phyloP scores from a whole-genome alignment of 2,888 invertebrate species.

The Choreutis nemorana region DNA sequence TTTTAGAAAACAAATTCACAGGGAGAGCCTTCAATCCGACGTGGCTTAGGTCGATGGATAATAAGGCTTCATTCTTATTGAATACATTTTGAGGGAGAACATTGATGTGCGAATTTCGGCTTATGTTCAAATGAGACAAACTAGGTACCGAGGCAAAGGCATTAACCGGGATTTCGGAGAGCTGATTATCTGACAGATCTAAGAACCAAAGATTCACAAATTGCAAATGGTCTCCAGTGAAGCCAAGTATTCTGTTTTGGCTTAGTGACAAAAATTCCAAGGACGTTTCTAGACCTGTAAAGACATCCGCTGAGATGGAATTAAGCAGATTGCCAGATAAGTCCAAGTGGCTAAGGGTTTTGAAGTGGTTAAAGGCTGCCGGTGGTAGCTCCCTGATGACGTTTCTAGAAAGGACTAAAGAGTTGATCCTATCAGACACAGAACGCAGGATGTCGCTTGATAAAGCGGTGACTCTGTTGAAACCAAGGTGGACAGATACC shows the following conservation, averaged over 20 bases:
- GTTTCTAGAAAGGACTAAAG: slow-evolving; percentile 81
- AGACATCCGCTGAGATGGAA: slow-evolving; percentile 75
- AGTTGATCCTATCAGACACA: slow-evolving; percentile 75
- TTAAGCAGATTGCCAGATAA: slow-evolving; percentile 82
- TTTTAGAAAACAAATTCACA: slow-evolving; percentile 74
- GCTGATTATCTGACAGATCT: slow-evolving; percentile 81
- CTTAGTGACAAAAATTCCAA: slow-evolving; percentile 75
- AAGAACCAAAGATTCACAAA: slow-evolving; percentile 72
- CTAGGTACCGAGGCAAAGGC: slow-evolving; percentile 73
- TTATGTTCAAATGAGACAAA: slow-evolving; percentile 77
- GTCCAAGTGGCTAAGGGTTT: slow-evolving; percentile 75
- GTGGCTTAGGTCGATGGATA: slow-evolving; percentile 76
- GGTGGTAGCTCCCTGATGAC: slow-evolving; percentile 86
- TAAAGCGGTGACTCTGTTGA: slow-evolving; percentile 86
- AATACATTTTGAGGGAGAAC: slow-evolving; percentile 73
- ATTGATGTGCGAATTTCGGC: slow-evolving; percentile 74
- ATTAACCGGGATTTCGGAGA: slow-evolving; percentile 74
- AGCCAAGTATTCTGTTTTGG: slow-evolving; percentile 75
- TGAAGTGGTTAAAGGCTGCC: slow-evolving; percentile 81
- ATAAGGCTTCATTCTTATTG: slow-evolving; percentile 73
- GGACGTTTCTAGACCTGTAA: slow-evolving; percentile 77
- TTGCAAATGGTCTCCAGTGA: slow-evolving; percentile 71
- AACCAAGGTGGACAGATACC: slow-evolving; percentile 79
- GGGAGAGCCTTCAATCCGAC: slow-evolving; percentile 78
- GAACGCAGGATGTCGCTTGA: slow-evolving; percentile 80